Base-by-base conservation (phyloP, 1,140 invertebrate genomes). In the Helicoverpa armigera region DNA sequence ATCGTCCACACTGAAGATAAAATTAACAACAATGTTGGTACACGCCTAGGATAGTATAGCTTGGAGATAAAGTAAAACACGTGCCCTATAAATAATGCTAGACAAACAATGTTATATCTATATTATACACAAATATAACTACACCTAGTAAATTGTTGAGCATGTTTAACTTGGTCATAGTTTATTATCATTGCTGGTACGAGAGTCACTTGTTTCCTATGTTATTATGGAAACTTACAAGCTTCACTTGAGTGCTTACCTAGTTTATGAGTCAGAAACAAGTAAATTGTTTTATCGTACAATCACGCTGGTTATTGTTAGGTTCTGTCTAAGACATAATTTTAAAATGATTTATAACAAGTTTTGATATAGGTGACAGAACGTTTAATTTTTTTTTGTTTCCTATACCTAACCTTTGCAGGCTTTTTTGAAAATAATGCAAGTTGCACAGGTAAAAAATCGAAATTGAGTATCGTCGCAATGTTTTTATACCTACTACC, bases 241-340 rank as follows among this genome's bases (percentile, higher is more conserved):
- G 12, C 10, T 48, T 10, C 14, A 11, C 48, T 29, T n/a, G 51
- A 51, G 13, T 29, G 43, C 35, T 43, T 67, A n/a, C 63, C 63
- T 67, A 48, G n/a, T 12, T 50, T 48, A 67, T 67, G 63, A 67
- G 63, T 67, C 35, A 67, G 43, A 48, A 50, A 67, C 63, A 50
- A 50, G 63, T 50, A 67, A 50, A 67, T 67, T 48, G 31, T 67
- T 67, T 48, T 67, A 12, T 43, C 35, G 35, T 48, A 50, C 35
- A n/a, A 67, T 67, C 35, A 35, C 7, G 7, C 35, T 35, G 35
- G 35, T 35, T 3, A 35, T 35, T 35, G 35, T 35, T 35, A 35
- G 35, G 35, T 35, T 35, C 35, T 35, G 35, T 35, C 35, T 35
- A 35, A 7, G 23, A 23, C 23, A 23, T 23, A 23, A 23, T 23